Evolutionary conservation across 2,113 vertebrate species (phyloP), one percentile per base, ranked within the genome.

Genomic region (Cepphus grylle): DNA sequence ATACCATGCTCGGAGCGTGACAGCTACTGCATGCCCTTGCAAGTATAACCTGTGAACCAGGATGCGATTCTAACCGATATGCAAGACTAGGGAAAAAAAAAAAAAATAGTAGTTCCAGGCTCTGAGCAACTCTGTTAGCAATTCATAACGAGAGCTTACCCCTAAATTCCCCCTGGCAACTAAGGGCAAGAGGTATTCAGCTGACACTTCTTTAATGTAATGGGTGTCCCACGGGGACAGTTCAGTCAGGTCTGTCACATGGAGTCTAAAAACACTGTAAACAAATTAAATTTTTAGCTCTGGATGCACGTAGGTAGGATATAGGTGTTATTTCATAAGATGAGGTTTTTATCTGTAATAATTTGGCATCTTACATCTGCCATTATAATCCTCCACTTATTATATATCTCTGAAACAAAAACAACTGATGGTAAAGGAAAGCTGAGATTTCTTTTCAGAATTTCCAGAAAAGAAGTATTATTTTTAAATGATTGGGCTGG

Each of bases 1-100:
- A 8, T 29, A 19, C 14, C 1, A 0, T 38, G 9, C 21, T 63
- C 52, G 13, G 26, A 52, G 17, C 20, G 1, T 30, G 40, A 52
- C 23, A 89, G 42, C 29, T 20, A 5, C 69, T 58, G 25, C 17
- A 20, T 34, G 21, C 30, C 26, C 53, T 90, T 85, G 26, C 53
- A 65, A 16, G 15, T 53, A 42, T 26, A 77, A 19, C 25, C 34
- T 50, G 1, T 77, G 55, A 69, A 49, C 29, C 25, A 63, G 47
- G 26, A 55, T 59, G 38, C 34, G 38, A 27, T 67, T 58, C n/a
- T 26, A 76, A 18, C 12, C 20, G 30, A 40, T 67, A 30, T 4
- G 17, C 12, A 15, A 81, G 38, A 32, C 30, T 19, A 5, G 4
- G 9, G 12, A 27, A 30, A 9, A 5, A 16, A 34, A 47, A 36